A percentile compares a stretch with the other conserved stretches of the same genome.
These are phyloP conservation scores for Varecia variegata DNA, from an alignment of 2,797 vertebrate genomes.

Conservation along the genomic window DNA sequence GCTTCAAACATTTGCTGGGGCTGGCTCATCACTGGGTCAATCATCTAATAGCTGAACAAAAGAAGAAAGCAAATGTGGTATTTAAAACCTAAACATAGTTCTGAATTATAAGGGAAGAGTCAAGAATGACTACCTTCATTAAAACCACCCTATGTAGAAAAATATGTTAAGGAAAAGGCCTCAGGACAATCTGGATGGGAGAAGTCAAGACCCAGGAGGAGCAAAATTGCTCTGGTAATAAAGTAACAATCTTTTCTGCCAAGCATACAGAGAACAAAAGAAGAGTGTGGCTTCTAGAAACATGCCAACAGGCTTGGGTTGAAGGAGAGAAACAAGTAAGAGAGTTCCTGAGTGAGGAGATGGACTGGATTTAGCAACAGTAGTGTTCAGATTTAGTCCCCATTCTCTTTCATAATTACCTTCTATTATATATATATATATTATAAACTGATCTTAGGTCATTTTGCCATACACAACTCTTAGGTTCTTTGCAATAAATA, in stretches of 20 bases:
- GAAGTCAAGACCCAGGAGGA: not conserved
- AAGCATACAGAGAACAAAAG: not conserved
- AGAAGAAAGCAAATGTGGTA: not conserved
- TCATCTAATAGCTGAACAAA: not conserved
- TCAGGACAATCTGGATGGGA: not conserved
- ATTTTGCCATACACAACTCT: not conserved
- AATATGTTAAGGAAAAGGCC: not conserved
- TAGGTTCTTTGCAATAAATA: not conserved
- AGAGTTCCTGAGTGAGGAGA: not conserved
- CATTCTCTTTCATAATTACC: not conserved
- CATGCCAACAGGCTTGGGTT: not conserved
- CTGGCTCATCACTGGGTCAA: not conserved
- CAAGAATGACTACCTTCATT: not conserved
- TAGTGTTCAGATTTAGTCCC: not conserved
- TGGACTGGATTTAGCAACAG: not conserved
- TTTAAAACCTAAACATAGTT: not conserved
- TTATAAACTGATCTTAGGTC: not conserved
- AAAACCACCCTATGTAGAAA: not conserved
- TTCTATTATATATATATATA: not conserved
- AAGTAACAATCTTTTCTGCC: not conserved
- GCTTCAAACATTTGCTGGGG: not conserved
- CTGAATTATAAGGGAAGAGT: not conserved
- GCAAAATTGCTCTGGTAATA: not conserved
- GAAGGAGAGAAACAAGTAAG: not conserved
- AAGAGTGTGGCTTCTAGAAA: not conserved